Base-by-base conservation (phyloP, 2,797 vertebrate species). In the Lepus townsendii region DNA sequence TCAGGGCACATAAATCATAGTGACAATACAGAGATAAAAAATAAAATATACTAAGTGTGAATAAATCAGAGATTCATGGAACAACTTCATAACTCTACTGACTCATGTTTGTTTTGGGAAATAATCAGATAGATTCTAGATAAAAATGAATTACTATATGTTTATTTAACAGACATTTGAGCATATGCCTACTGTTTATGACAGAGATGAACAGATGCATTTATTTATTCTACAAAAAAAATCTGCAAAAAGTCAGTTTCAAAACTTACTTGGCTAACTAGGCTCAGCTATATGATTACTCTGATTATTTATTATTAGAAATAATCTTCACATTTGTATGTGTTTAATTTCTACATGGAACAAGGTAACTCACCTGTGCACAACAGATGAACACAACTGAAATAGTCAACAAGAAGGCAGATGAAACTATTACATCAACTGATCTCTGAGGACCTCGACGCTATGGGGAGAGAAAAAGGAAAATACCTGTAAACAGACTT, bases 341-440 rank as follows among this genome's bases (percentile, higher is more conserved):
- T 80, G 27, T 54, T 93, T 89, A 63, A 89, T 47, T 77, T 89
- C 86, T 86, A 80, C 1, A 38, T 3, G 90, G 66, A 79, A 26
- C 19, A 47, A 11, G 22, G 72, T 96, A 97, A 32, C 98, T 98
- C 95, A 99, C 99, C 99, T 99, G 99, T 32, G 99, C 99, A 83
- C 99, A 99, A 97, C 99, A 99, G 98, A 99, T 99, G 98, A 99
- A 99, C 83, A 99, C 99, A 57, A 99, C 99, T 0, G 99, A 99
- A 95, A 99, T 98, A 24, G 99, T 99, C 97, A 99, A 98, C 4
- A 99, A 98, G 98, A 99, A 99, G 90, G 99, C 99, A 84, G 99
- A 99, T 0, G 99, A 99, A 88, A 99, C 99, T 3, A 99, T 99
- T 7, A 99, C 99, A 83, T 99, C 99, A 42, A 99, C 99, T 0